Evolutionary conservation across 2,888 invertebrate species (phyloP).

Genomic region (Hydraecia micacea): DNA sequence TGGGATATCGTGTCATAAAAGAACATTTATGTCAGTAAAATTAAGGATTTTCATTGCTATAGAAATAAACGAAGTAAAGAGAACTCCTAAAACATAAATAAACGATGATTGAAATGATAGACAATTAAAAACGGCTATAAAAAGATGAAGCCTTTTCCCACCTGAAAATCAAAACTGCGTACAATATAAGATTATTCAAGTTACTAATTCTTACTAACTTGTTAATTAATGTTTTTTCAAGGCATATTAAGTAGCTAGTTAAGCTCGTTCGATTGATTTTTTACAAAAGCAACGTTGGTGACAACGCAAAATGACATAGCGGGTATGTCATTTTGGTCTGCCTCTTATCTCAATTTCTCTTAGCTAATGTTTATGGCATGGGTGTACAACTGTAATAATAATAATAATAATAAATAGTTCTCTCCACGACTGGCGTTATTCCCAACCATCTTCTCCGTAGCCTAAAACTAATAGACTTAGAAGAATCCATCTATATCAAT

Average conservation of each 20-base stretch:
- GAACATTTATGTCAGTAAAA: slow-evolving; percentile 35
- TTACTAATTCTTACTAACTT: too few relatives aligned
- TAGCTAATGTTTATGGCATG: neutral
- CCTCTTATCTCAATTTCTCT: neutral
- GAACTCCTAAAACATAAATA: neutral
- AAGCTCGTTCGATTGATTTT: neutral
- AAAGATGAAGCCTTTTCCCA: neutral
- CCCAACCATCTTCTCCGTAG: too few relatives aligned
- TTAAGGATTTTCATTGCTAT: slow-evolving; percentile 39
- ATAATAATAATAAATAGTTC: too few relatives aligned
- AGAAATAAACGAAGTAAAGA: slow-evolving; percentile 7
- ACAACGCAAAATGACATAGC: neutral
- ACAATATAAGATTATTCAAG: neutral
- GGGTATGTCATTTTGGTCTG: neutral
- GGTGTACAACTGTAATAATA: neutral
- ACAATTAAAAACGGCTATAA: neutral
- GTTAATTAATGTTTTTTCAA: neutral
- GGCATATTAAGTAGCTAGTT: too few relatives aligned
- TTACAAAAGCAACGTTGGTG: neutral
- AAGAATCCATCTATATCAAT: too few relatives aligned
- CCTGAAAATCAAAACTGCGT: neutral
- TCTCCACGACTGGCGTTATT: too few relatives aligned
- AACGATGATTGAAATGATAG: neutral
- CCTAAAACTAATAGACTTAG: too few relatives aligned
- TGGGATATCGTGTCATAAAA: slow-evolving; percentile 58